Percentiles rank a stretch among this genome's conserved stretches.
These are phyloP conservation scores for Microctonus aethiopoides DNA, from an alignment of 2,888 invertebrate genomes.

Conservation along the genomic window DNA sequence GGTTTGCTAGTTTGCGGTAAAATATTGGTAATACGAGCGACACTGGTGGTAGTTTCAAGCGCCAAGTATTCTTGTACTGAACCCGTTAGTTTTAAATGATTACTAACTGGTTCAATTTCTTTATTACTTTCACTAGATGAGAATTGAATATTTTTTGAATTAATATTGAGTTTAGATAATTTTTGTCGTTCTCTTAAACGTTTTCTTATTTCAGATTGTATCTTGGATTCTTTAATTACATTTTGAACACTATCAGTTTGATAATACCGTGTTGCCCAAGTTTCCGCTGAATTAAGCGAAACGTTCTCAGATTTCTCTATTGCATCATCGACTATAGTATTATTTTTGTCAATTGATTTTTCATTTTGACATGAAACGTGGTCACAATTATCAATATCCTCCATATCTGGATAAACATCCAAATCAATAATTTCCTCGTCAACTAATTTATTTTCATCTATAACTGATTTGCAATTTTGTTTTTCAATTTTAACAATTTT, in stretches of 20 bases:
- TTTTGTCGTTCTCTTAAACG: constrained; percentile 63
- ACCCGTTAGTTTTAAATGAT: constrained; percentile 53
- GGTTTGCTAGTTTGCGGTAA: background rate
- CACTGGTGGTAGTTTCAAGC: constrained; percentile 50
- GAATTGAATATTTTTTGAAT: constrained; percentile 42
- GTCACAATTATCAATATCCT: constrained; percentile 53
- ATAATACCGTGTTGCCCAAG: constrained; percentile 65
- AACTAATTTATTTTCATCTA: constrained; percentile 10
- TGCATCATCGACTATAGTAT: constrained; percentile 20
- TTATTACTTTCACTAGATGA: constrained; percentile 28
- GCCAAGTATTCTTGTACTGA: constrained; percentile 64
- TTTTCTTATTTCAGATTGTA: constrained; percentile 65
- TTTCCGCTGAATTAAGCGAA: constrained; percentile 56
- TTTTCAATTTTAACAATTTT: background rate
- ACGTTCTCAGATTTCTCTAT: constrained; percentile 16
- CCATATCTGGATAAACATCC: constrained; percentile 64
- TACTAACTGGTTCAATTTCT: constrained; percentile 27
- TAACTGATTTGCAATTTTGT: background rate
- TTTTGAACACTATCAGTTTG: constrained; percentile 64
- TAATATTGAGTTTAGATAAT: constrained; percentile 56
- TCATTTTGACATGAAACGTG: constrained; percentile 15
- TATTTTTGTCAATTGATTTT: background rate
- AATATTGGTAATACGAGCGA: background rate
- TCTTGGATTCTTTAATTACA: constrained; percentile 65
- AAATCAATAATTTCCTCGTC: constrained; percentile 63